phyloP scores from a whole-genome alignment of 2,797 vertebrate genomes.

The Sebastolobus altivelis region DNA sequence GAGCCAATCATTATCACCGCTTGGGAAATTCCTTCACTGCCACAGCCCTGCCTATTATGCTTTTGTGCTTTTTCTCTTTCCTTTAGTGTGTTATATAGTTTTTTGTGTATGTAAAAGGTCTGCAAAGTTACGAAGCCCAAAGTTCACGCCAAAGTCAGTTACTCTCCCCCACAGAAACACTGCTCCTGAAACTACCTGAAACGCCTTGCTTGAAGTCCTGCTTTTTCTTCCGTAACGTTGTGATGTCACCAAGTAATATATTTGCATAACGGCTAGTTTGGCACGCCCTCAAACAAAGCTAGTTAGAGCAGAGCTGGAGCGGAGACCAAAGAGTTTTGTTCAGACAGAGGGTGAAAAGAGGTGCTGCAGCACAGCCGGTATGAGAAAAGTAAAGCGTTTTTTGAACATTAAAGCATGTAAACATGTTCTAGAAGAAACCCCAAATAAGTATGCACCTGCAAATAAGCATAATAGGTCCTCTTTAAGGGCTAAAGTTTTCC shows the following conservation, averaged over 20 bases:
- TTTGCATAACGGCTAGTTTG: background rate
- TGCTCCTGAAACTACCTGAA: background rate
- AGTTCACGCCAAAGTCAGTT: background rate
- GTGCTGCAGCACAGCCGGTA: no score
- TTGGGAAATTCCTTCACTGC: background rate
- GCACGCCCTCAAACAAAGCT: background rate
- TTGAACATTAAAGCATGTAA: background rate
- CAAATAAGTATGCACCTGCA: no score
- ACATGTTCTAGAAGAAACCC: no score
- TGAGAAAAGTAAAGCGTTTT: background rate
- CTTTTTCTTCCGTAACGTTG: background rate
- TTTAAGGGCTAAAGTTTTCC: conserved; percentile 49
- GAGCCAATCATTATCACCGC: background rate
- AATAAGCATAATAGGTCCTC: background rate
- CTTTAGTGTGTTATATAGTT: background rate
- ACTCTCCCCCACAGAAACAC: background rate
- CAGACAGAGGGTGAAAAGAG: no score
- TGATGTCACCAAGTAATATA: background rate
- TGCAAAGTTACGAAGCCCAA: background rate
- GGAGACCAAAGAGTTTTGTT: no score
- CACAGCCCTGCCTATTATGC: background rate
- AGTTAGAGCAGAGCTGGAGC: background rate
- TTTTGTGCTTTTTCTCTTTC: background rate
- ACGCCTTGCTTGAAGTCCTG: background rate
- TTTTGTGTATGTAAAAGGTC: background rate